A percentile compares a stretch with the other conserved stretches of the same genome.
Evolutionary conservation across 2,113 vertebrate genomes (phyloP).

Genomic region (Calidris pugnax): DNA sequence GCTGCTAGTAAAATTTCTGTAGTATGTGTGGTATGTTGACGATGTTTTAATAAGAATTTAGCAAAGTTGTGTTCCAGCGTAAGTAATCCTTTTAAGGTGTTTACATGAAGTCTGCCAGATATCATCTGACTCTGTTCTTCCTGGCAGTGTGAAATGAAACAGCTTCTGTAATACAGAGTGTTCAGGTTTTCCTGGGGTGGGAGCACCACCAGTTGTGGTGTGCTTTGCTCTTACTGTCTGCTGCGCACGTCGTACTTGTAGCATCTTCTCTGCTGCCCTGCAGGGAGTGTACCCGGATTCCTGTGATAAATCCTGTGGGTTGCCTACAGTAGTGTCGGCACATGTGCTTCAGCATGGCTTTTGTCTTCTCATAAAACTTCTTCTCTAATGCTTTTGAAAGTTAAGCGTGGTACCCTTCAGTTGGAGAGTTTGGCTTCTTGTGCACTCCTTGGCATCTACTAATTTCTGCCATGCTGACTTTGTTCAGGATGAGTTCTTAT

Average conservation of each 20-base stretch:
- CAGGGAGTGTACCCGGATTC: not conserved
- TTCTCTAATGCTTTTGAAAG: not conserved
- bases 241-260: not conserved
- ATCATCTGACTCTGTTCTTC: not conserved
- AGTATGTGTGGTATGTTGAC: not conserved
- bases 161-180: not conserved
- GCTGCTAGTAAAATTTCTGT: not conserved
- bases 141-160: not conserved
- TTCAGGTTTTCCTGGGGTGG: not conserved
- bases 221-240: not conserved
- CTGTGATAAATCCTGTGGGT: not conserved
- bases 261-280: not conserved
- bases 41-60: slow-evolving; percentile 6
- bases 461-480: not conserved
- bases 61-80: not conserved
- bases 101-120: not conserved
- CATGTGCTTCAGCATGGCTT: not conserved
- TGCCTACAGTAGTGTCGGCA: not conserved
- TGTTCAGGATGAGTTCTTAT: not conserved
- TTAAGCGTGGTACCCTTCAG: not conserved
- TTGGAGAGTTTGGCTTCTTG: not conserved
- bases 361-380: not conserved
- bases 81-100: slow-evolving; percentile 1
- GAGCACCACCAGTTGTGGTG: not conserved
- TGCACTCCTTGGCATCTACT: not conserved